These are phyloP conservation scores for Sitophilus oryzae DNA, from an alignment of 1,140 invertebrate species.

Conservation along the genomic window DNA sequence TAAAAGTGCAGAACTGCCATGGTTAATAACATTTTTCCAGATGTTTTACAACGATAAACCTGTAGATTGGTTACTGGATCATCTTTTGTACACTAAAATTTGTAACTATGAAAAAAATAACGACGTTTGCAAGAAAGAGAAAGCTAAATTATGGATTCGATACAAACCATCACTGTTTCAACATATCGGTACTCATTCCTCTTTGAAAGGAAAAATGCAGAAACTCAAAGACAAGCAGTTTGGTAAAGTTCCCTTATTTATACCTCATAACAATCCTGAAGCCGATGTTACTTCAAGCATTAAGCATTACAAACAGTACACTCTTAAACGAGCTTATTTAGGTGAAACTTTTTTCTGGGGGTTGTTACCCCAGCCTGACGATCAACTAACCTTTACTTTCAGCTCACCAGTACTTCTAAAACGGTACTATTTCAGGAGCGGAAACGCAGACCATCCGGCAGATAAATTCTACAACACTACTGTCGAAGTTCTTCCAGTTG, in stretches of 20 bases:
- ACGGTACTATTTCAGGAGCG: conserved; percentile 82
- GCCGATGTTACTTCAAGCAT: conserved; percentile 71
- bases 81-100: conserved; percentile 84
- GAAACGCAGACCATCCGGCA: conserved; percentile 85
- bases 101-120: conserved; percentile 80
- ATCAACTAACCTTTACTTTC: conserved; percentile 79
- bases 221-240: conserved; percentile 92
- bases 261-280: conserved; percentile 74
- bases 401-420: conserved; percentile 66
- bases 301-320: conserved; percentile 78
- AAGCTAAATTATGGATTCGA: conserved; percentile 75
- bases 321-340: conserved; percentile 74
- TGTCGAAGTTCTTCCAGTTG: conserved; percentile 69
- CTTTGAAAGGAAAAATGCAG: conserved; percentile 93
- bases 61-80: conserved; percentile 92
- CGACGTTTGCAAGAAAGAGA: conserved; percentile 79
- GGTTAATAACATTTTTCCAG: conserved; percentile 87
- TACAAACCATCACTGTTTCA: conserved; percentile 93
- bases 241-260: conserved; percentile 78
- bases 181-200: conserved; percentile 93
- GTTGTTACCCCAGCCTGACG: conserved; percentile 74
- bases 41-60: conserved; percentile 94
- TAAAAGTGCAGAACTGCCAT: conserved; percentile 79
- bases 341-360: conserved; percentile 94
- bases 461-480: conserved; percentile 89